These are phyloP conservation scores for Zeus faber DNA, from an alignment of 2,113 vertebrate species.

Conservation along the genomic window DNA sequence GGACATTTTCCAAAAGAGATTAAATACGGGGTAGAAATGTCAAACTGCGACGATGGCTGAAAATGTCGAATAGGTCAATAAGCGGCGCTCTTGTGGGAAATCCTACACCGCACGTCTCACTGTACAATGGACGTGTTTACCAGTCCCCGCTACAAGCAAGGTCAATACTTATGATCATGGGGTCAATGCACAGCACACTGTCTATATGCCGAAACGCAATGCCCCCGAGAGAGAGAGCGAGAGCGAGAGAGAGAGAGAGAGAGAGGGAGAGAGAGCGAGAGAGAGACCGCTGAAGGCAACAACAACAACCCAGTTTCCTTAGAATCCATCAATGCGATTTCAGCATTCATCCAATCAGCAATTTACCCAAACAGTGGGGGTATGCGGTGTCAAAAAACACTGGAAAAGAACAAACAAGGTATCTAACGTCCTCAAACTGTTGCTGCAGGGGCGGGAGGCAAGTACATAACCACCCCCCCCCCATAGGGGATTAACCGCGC, in stretches of 20 bases:
- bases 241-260: constrained; percentile 23
- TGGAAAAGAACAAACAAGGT: constrained; percentile 49
- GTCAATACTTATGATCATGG: not conserved
- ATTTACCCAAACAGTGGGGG: constrained; percentile 44
- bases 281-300: too few relatives aligned
- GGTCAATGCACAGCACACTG: constrained; percentile 10
- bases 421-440: constrained; percentile 52
- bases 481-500: too few relatives aligned
- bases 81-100: not conserved
- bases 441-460: constrained; percentile 30
- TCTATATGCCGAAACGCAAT: constrained; percentile 14
- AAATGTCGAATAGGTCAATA: not conserved
- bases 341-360: constrained; percentile 29
- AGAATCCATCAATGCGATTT: constrained; percentile 57
- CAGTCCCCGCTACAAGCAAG: not conserved
- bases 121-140: not conserved
- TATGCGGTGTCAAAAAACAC: constrained; percentile 41
- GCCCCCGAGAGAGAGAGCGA: constrained; percentile 23
- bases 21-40: constrained; percentile 51
- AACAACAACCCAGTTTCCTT: constrained; percentile 42
- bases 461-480: not conserved
- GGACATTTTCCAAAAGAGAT: too few relatives aligned
- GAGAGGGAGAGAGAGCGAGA: constrained; percentile 25
- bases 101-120: not conserved
- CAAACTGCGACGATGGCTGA: constrained; percentile 24